Percentiles rank a stretch among this genome's conserved stretches.
phyloP scores from a whole-genome alignment of 1,140 invertebrate genomes.

The Armadillidium nasatum region DNA sequence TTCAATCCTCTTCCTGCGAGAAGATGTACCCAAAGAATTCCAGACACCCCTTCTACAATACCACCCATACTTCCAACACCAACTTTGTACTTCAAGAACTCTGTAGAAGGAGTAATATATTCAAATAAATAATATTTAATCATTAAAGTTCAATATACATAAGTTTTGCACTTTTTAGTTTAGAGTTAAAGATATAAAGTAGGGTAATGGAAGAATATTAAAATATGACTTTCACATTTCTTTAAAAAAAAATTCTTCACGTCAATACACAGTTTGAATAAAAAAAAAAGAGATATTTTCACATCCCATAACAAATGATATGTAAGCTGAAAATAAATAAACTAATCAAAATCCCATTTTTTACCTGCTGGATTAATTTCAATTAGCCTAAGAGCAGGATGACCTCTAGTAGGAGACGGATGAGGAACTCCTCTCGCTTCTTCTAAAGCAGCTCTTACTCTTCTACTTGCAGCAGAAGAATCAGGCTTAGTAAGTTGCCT shows the following conservation, averaged over 20 bases:
- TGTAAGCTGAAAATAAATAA: neutral
- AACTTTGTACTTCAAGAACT: constrained; percentile 87
- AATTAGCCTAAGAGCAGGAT: constrained; percentile 50
- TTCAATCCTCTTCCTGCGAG: constrained; percentile 81
- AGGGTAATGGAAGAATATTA: too few species aligned
- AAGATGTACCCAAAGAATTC: constrained; percentile 84
- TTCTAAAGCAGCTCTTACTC: constrained; percentile 73
- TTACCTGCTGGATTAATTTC: constrained; percentile 80
- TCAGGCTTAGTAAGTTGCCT: constrained; percentile 50
- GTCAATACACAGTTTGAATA: too few species aligned
- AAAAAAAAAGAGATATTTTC: too few species aligned
- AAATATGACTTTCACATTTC: too few species aligned
- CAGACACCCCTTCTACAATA: constrained; percentile 65
- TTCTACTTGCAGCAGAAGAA: constrained; percentile 64
- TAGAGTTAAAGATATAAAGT: too few species aligned
- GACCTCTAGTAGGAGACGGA: constrained; percentile 63
- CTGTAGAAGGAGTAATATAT: constrained; percentile 51
- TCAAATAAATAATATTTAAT: too few species aligned
- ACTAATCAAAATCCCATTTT: neutral
- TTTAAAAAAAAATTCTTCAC: too few species aligned
- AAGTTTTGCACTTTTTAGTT: too few species aligned
- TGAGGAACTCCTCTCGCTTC: constrained; percentile 64
- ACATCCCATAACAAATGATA: neutral
- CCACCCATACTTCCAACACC: constrained; percentile 55
- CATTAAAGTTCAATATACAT: too few species aligned